phyloP scores from a whole-genome alignment of 2,797 vertebrate genomes.

The Leuciscus waleckii region DNA sequence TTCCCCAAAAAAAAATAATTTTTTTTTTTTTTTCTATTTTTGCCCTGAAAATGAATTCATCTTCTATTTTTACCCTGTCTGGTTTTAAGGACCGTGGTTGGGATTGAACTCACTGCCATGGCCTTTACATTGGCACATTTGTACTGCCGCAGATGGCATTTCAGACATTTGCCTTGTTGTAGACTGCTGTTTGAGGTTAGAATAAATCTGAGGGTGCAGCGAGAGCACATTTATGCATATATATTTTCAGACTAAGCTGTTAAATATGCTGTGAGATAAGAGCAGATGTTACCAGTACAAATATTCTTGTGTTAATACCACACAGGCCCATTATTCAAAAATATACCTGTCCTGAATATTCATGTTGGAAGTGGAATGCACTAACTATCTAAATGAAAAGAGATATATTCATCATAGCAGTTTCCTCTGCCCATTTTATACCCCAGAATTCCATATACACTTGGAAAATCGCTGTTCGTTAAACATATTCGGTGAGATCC shows the following conservation, averaged over 20 bases:
- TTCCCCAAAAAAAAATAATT: too few relatives aligned
- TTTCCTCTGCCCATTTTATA: background rate
- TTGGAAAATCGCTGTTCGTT: conserved; percentile 21
- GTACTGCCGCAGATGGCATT: conserved; percentile 32
- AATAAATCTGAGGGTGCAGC: conserved; percentile 21
- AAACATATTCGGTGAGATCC: conserved; percentile 32
- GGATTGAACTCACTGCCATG: conserved; percentile 29
- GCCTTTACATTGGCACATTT: conserved; percentile 44
- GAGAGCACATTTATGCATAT: conserved; percentile 19
- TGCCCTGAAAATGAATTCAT: conserved; percentile 47
- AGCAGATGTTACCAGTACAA: conserved; percentile 19
- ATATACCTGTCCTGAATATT: conserved; percentile 1
- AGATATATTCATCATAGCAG: background rate
- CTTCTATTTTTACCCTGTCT: conserved; percentile 49
- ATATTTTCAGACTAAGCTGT: conserved; percentile 38
- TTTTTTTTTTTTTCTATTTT: too few relatives aligned
- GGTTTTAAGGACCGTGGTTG: conserved; percentile 26
- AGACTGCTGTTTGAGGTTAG: conserved; percentile 18
- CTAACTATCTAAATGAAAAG: background rate
- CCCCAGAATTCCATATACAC: background rate
- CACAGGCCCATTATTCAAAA: background rate
- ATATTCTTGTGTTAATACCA: conserved; percentile 1
- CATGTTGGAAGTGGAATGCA: background rate
- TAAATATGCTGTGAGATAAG: conserved; percentile 18
- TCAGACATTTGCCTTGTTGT: conserved; percentile 34